Evolutionary conservation across 2,888 invertebrate genomes (phyloP).

Genomic region (Agrypnus murinus): DNA sequence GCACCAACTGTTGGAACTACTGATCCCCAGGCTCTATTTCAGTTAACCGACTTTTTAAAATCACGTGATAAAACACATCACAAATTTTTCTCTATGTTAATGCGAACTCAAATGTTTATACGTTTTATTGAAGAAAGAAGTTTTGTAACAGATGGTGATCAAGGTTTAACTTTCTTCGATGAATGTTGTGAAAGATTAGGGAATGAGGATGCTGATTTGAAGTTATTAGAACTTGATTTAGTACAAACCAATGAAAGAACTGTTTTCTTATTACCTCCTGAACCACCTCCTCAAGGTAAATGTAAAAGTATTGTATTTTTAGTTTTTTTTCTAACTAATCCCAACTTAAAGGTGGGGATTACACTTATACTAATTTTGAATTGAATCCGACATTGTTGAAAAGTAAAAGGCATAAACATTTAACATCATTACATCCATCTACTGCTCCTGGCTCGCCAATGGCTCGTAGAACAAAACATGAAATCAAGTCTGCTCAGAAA

Average conservation of each 20-base stretch:
- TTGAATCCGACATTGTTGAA: conserved; percentile 77
- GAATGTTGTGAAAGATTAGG: conserved; percentile 92
- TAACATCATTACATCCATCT: conserved; percentile 66
- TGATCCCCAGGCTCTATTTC: conserved; percentile 95
- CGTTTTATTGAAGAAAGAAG: conserved; percentile 99
- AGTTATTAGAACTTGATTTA: conserved; percentile 87
- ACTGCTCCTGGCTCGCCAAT: conserved; percentile 89
- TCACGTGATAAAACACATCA: conserved; percentile 92
- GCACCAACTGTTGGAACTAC: conserved; percentile 96
- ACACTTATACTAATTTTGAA: conserved; percentile 77
- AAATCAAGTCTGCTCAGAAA: conserved; percentile 94
- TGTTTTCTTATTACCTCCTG: conserved; percentile 96
- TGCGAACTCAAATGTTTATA: conserved; percentile 98
- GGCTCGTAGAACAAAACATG: conserved; percentile 95
- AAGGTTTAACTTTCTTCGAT: conserved; percentile 96
- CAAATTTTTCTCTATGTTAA: conserved; percentile 91
- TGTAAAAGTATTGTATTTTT: no score
- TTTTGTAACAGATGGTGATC: conserved; percentile 98
- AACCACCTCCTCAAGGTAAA: conserved; percentile 74
- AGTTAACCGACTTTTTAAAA: conserved; percentile 90
- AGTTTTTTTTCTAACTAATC: background rate
- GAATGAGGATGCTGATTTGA: conserved; percentile 75
- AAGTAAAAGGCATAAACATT: conserved; percentile 64
- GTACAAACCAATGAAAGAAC: conserved; percentile 90
- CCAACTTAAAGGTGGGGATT: conserved; percentile 70